A percentile compares a stretch with the other conserved stretches of the same genome.
Evolutionary conservation across 2,888 invertebrate species (phyloP).

Genomic region (Elegia similella): DNA sequence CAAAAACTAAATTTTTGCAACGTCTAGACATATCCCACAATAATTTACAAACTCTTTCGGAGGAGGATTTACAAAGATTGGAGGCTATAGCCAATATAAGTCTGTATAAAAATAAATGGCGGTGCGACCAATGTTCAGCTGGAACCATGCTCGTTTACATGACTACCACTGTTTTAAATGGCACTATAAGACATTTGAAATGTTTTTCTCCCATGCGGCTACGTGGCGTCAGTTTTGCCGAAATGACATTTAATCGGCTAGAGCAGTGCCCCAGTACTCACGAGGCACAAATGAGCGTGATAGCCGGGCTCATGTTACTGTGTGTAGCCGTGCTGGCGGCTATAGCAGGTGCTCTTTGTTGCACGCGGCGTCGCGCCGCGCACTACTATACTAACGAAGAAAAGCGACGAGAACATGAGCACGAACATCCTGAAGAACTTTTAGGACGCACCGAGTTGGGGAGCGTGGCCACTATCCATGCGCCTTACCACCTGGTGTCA

Average conservation of each 20-base stretch:
- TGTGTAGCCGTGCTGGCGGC: slow-evolving; percentile 72
- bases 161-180: slow-evolving; percentile 77
- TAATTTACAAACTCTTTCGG: slow-evolving; percentile 83
- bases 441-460: slow-evolving; percentile 57
- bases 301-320: slow-evolving; percentile 68
- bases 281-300: slow-evolving; percentile 81
- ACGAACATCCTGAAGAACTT: slow-evolving; percentile 66
- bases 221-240: slow-evolving; percentile 61
- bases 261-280: slow-evolving; percentile 72
- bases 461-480: slow-evolving; percentile 67
- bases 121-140: slow-evolving; percentile 85
- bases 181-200: slow-evolving; percentile 72
- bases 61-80: slow-evolving; percentile 79
- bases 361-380: slow-evolving; percentile 86
- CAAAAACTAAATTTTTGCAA: slow-evolving; percentile 80
- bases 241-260: slow-evolving; percentile 53
- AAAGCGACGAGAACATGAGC: slow-evolving; percentile 70
- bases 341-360: slow-evolving; percentile 82
- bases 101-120: slow-evolving; percentile 85
- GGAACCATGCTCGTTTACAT: slow-evolving; percentile 80
- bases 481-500: slow-evolving; percentile 56
- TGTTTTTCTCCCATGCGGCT: slow-evolving; percentile 83
- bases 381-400: slow-evolving; percentile 92
- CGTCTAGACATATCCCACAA: slow-evolving; percentile 89
- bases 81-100: slow-evolving; percentile 79